Percentiles rank a stretch among this genome's conserved stretches.
These are phyloP conservation scores for Ranitomeya variabilis DNA, from an alignment of 2,113 vertebrate species.

Conservation along the genomic window DNA sequence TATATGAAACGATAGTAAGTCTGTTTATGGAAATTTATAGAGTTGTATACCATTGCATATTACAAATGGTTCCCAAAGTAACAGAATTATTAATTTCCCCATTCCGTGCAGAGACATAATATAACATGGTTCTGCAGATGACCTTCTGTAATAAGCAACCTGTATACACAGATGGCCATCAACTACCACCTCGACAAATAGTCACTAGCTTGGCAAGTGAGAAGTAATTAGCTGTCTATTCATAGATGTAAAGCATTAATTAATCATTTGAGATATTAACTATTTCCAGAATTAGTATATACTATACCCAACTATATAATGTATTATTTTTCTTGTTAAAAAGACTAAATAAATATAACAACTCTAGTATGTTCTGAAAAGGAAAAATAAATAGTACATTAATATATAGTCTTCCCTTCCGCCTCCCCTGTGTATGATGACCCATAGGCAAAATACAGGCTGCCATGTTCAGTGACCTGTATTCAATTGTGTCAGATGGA, in stretches of 20 bases:
- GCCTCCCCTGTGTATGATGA: not conserved
- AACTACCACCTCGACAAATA: slow-evolving; percentile 10
- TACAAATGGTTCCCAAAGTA: not conserved
- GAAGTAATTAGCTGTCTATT: slow-evolving; percentile 13
- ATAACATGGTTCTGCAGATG: not conserved
- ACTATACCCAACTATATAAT: not conserved
- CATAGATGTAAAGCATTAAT: slow-evolving; percentile 17
- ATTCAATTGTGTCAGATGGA: not conserved
- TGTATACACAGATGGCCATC: slow-evolving; percentile 30
- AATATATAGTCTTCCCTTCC: too few species aligned
- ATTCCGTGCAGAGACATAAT: not conserved
- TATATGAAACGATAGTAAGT: not conserved
- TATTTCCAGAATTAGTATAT: not conserved
- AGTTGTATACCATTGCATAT: not conserved
- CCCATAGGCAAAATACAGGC: not conserved
- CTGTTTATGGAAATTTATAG: not conserved
- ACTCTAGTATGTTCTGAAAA: too few species aligned
- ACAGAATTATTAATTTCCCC: not conserved
- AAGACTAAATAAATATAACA: too few species aligned
- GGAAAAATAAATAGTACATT: too few species aligned
- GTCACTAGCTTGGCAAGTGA: slow-evolving; percentile 2
- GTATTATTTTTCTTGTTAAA: not conserved
- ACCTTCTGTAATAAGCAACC: slow-evolving; percentile 28
- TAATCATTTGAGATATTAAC: not conserved
- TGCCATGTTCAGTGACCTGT: not conserved